Conservation (phyloP, 2,888 invertebrate species). For the Patella depressa region DNA sequence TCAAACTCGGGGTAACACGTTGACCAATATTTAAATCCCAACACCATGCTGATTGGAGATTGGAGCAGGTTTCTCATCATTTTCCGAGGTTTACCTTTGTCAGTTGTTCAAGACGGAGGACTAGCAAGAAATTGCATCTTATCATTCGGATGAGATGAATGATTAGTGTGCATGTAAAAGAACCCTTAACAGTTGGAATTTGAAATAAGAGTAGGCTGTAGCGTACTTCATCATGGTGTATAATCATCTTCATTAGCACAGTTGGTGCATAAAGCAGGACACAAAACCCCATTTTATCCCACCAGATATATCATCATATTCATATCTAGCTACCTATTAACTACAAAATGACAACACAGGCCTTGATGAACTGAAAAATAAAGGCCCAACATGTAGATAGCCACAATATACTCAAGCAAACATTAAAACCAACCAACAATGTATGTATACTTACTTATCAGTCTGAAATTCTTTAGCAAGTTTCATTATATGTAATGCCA, state of each 20-base stretch:
- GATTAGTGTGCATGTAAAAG: too few species aligned
- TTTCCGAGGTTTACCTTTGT: not conserved
- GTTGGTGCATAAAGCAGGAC: not conserved
- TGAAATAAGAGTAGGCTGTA: too few species aligned
- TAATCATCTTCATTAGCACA: too few species aligned
- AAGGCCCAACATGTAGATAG: not conserved
- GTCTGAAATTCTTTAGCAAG: conserved; percentile 79
- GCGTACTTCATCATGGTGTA: too few species aligned
- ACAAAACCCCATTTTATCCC: not conserved
- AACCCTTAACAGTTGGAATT: too few species aligned
- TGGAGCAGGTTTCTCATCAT: conserved; percentile 4
- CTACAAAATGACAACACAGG: not conserved
- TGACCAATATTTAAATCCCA: not conserved
- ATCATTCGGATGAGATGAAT: too few species aligned
- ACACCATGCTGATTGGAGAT: conserved; percentile 7
- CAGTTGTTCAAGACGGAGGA: too few species aligned
- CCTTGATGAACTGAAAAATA: not conserved
- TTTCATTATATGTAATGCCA: conserved; percentile 94
- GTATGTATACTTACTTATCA: conserved; percentile 56
- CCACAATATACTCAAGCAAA: not conserved
- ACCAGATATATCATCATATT: too few species aligned
- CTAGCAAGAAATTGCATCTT: too few species aligned
- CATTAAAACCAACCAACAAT: conserved; percentile 1
- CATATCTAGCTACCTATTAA: not conserved
- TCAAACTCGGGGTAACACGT: too few species aligned